Percentiles rank a stretch among this genome's conserved stretches.
These are phyloP conservation scores for Stegana nigrithorax DNA, from an alignment of 2,888 invertebrate species.

Conservation along the genomic window DNA sequence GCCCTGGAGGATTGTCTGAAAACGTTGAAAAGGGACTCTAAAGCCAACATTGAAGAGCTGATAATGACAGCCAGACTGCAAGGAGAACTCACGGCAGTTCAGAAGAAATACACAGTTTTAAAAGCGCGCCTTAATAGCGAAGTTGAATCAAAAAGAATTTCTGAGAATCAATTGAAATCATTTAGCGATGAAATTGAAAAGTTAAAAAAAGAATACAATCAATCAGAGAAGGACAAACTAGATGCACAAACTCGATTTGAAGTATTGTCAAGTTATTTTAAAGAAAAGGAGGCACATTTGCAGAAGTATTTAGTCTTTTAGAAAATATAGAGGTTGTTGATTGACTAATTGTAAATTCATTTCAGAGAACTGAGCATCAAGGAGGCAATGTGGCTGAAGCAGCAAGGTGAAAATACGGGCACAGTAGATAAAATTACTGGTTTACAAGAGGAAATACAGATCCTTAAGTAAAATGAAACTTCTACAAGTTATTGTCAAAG, in stretches of 20 bases:
- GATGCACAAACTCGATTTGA: slow-evolving; percentile 87
- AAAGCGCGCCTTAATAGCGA: slow-evolving; percentile 69
- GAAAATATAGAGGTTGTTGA: too few relatives aligned
- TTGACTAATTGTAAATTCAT: too few relatives aligned
- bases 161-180: slow-evolving; percentile 68
- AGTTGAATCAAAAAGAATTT: slow-evolving; percentile 66
- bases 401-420: slow-evolving; percentile 84
- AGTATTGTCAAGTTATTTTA: slow-evolving; percentile 89
- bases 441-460: slow-evolving; percentile 83
- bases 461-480: slow-evolving; percentile 81
- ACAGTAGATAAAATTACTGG: slow-evolving; percentile 83
- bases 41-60: slow-evolving; percentile 69
- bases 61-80: slow-evolving; percentile 73
- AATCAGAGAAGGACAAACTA: slow-evolving; percentile 77
- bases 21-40: slow-evolving; percentile 67
- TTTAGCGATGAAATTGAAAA: slow-evolving; percentile 71
- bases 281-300: slow-evolving; percentile 87
- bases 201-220: slow-evolving; percentile 73
- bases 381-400: slow-evolving; percentile 82
- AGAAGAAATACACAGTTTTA: slow-evolving; percentile 70
- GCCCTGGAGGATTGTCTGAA: slow-evolving; percentile 70
- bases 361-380: slow-evolving; percentile 80
- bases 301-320: slow-evolving; percentile 80
- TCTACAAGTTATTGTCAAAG: background rate
- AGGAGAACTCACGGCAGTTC: slow-evolving; percentile 72